Evolutionary conservation across 2,113 vertebrate species (phyloP).

Genomic region (Glaucidium brasilianum): DNA sequence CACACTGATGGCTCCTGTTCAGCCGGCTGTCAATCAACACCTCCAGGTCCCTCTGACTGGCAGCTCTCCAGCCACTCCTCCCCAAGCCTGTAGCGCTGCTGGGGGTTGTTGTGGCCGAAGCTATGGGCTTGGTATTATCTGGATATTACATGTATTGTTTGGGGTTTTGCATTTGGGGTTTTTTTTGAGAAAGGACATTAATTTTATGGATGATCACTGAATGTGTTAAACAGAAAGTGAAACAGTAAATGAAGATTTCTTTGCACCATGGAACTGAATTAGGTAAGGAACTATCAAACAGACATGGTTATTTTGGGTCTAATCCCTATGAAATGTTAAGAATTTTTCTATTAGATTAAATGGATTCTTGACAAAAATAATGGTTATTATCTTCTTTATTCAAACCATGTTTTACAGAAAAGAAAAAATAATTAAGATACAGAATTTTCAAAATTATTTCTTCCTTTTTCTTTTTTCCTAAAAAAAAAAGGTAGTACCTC

Average conservation of each 20-base stretch:
- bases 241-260: neutral
- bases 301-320: neutral
- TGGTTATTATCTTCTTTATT: neutral
- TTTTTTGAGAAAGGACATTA: neutral
- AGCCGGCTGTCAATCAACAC: too few species aligned
- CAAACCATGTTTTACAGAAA: neutral
- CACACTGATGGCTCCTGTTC: too few species aligned
- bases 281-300: neutral
- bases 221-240: neutral
- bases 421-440: neutral
- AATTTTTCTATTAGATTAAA: neutral
- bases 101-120: neutral
- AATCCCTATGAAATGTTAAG: neutral
- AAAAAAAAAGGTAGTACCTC: neutral
- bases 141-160: neutral
- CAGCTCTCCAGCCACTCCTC: too few species aligned
- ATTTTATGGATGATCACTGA: neutral
- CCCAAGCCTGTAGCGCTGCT: too few species aligned
- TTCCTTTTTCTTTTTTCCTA: too few species aligned
- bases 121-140: neutral
- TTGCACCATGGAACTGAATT: neutral
- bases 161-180: neutral
- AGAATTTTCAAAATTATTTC: neutral
- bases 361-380: neutral
- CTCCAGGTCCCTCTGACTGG: too few species aligned